These are phyloP conservation scores for Diuraphis noxia DNA, from an alignment of 1,140 invertebrate genomes.

Conservation along the genomic window DNA sequence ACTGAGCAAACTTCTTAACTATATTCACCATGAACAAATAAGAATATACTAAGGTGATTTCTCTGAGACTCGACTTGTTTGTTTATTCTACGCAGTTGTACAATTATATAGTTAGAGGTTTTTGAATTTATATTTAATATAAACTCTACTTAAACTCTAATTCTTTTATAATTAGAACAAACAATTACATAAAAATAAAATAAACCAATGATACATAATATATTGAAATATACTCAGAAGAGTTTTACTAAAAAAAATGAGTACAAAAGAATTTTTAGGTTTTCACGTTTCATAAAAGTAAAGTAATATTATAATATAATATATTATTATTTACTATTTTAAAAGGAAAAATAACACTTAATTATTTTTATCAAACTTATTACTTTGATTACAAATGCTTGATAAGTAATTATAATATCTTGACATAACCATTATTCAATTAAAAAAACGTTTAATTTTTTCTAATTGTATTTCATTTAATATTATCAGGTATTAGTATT, in stretches of 20 bases:
- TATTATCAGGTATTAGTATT: neutral
- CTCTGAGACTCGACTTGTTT: neutral
- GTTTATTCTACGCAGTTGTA: neutral
- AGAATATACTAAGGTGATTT: neutral
- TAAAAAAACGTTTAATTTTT: neutral
- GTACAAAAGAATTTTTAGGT: no score
- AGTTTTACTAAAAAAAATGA: neutral
- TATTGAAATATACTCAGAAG: neutral
- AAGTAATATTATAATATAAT: neutral
- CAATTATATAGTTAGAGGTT: neutral
- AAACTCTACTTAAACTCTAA: neutral
- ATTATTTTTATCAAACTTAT: conserved; percentile 6
- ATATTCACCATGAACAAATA: neutral
- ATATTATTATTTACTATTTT: neutral
- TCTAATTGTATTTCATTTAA: neutral
- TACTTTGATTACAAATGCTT: neutral
- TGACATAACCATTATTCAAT: neutral
- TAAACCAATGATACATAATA: neutral
- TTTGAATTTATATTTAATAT: neutral
- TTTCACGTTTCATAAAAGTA: neutral
- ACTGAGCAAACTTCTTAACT: neutral
- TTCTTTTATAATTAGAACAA: neutral
- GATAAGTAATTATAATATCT: neutral
- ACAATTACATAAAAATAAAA: conserved; percentile 15
- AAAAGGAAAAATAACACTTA: neutral